Evolutionary conservation across 2,113 vertebrate species (phyloP).

Genomic region (Hirundichthys speculiger): DNA sequence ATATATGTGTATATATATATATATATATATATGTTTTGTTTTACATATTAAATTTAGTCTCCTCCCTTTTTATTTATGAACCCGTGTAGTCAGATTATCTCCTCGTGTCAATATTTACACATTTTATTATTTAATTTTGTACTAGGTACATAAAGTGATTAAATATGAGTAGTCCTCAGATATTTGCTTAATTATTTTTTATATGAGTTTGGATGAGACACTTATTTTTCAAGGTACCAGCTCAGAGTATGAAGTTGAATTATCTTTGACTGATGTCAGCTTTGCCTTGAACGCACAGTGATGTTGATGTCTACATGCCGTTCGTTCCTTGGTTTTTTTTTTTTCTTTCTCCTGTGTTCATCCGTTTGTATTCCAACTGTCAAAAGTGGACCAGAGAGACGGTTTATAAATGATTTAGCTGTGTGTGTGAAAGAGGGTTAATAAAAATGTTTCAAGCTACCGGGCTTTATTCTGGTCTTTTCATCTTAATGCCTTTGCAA

Average conservation of each 20-base stretch:
- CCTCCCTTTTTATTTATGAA: conserved; percentile 57
- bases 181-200: conserved; percentile 60
- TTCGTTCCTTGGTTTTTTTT: too few relatives aligned
- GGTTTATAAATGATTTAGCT: conserved; percentile 64
- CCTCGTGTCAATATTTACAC: conserved; percentile 45
- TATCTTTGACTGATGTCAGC: conserved; percentile 49
- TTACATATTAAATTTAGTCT: conserved; percentile 23
- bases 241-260: conserved; percentile 65
- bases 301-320: conserved; percentile 40
- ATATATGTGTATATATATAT: too few relatives aligned
- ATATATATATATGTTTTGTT: conserved; percentile 18
- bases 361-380: conserved; percentile 65
- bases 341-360: conserved; percentile 35
- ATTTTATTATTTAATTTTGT: conserved; percentile 76
- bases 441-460: conserved; percentile 65
- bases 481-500: too few relatives aligned
- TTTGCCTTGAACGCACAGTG: conserved; percentile 38
- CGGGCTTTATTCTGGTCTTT: too few relatives aligned
- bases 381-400: conserved; percentile 51
- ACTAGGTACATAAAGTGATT: conserved; percentile 64
- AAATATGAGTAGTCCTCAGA: conserved; percentile 50
- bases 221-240: conserved; percentile 61
- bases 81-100: conserved; percentile 36
- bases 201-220: conserved; percentile 61
- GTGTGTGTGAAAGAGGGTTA: conserved; percentile 63